A percentile compares a stretch with the other conserved stretches of the same genome.
Conservation (phyloP, 2,888 invertebrate genomes). For the Catocala sponsa region DNA sequence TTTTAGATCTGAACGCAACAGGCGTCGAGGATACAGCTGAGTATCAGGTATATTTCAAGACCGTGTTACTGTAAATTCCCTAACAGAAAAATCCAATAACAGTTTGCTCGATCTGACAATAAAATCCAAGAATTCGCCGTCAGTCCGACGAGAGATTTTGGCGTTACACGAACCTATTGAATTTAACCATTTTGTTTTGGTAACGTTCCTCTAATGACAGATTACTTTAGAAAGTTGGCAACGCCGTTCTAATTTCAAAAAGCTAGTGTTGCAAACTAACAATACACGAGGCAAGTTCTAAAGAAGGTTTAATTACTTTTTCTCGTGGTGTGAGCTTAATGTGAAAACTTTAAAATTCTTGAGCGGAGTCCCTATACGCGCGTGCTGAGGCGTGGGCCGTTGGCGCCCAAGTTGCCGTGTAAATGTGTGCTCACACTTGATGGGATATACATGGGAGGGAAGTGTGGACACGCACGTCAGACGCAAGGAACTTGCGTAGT, state of each 20-base stretch:
- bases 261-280: constrained; percentile 47
- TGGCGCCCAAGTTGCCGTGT: constrained; percentile 78
- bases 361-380: constrained; percentile 47
- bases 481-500: neutral
- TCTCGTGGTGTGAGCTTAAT: constrained; percentile 64
- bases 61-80: too few relatives aligned
- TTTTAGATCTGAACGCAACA: too few relatives aligned
- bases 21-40: too few relatives aligned
- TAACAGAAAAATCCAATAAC: too few relatives aligned
- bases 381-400: constrained; percentile 68
- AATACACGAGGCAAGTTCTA: constrained; percentile 51
- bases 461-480: constrained; percentile 21
- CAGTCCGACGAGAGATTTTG: too few relatives aligned
- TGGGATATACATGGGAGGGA: constrained; percentile 49
- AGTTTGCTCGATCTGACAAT: too few relatives aligned
- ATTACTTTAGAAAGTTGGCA: constrained; percentile 17
- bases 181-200: too few relatives aligned
- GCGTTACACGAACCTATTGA: too few relatives aligned
- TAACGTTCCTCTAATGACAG: constrained; percentile 2
- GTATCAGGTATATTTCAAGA: too few relatives aligned
- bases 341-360: constrained; percentile 80
- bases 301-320: constrained; percentile 60
- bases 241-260: constrained; percentile 18
- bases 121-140: too few relatives aligned
- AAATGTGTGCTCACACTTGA: constrained; percentile 68